A percentile compares a stretch with the other conserved stretches of the same genome.
Evolutionary conservation across 2,888 invertebrate genomes (phyloP).

Genomic region (Pristionchus maxplancki): DNA sequence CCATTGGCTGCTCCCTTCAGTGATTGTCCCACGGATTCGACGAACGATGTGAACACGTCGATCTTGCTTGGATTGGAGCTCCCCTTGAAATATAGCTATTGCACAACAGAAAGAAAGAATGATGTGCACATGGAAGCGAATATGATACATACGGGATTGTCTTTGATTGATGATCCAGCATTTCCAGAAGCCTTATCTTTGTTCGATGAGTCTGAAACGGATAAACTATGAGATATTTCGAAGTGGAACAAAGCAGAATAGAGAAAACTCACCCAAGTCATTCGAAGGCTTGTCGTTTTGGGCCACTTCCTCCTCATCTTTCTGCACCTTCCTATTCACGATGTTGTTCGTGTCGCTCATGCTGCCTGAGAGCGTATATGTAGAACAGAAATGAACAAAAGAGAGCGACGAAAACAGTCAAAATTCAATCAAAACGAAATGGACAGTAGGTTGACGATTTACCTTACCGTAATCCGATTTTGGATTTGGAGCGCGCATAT

Average conservation of each 20-base stretch:
- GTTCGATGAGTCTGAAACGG: neutral
- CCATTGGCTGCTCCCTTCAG: conserved; percentile 28
- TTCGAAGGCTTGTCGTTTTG: neutral
- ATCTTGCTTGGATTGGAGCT: conserved; percentile 29
- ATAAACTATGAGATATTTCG: neutral
- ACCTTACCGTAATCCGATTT: too few species aligned
- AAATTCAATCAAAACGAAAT: neutral
- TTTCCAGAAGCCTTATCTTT: neutral
- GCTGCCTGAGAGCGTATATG: neutral
- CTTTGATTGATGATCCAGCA: neutral
- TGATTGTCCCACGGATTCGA: conserved; percentile 22
- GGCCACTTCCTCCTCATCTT: neutral
- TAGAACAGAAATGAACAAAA: neutral
- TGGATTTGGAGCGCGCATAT: too few species aligned
- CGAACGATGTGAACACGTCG: conserved; percentile 6
- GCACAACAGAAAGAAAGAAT: neutral
- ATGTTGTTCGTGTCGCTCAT: conserved; percentile 24
- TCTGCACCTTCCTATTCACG: neutral
- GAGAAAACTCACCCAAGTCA: neutral
- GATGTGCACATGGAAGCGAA: neutral
- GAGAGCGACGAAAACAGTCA: neutral
- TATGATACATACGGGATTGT: neutral
- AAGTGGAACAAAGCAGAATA: neutral
- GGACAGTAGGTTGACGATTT: neutral
- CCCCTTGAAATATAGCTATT: neutral